phyloP scores from a whole-genome alignment of 2,113 vertebrate species.

The Nothoprocta perdicaria region DNA sequence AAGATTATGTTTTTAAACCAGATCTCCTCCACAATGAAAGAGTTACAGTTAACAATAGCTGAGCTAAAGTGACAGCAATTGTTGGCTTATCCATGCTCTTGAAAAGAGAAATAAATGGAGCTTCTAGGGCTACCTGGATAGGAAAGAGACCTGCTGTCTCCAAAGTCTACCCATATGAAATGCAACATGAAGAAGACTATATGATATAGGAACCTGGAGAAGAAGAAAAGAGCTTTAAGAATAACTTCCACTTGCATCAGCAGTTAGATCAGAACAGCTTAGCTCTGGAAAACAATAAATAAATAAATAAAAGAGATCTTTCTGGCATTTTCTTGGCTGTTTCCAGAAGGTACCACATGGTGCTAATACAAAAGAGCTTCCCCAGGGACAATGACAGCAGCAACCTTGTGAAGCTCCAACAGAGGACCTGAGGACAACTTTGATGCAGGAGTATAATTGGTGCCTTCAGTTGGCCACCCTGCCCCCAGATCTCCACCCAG shows the following conservation, averaged over 20 bases:
- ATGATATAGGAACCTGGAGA: not conserved
- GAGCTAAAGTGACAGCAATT: not conserved
- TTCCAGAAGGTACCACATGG: rapidly evolving
- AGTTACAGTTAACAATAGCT: not conserved
- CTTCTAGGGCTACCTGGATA: not conserved
- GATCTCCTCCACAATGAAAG: not conserved
- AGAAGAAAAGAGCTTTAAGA: not conserved
- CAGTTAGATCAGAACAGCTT: not conserved
- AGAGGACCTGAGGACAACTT: not conserved
- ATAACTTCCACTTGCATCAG: not conserved
- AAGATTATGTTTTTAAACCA: not conserved
- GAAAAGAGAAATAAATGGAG: not conserved
- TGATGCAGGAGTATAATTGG: rapidly evolving
- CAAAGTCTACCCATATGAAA: not conserved
- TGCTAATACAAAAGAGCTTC: not conserved
- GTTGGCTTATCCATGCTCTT: not conserved
- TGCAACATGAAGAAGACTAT: not conserved
- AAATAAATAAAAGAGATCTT: not conserved
- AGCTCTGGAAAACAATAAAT: not conserved
- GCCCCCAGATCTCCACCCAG: not conserved
- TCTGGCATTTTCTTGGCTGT: not conserved
- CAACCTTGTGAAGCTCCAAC: rapidly evolving
- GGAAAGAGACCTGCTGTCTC: not conserved
- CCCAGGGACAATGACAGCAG: rapidly evolving
- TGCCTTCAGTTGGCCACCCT: rapidly evolving